Evolutionary conservation across 1,140 invertebrate species (phyloP), one percentile per base, ranked within the genome.

Genomic region (Aphelenchoides avenae): DNA sequence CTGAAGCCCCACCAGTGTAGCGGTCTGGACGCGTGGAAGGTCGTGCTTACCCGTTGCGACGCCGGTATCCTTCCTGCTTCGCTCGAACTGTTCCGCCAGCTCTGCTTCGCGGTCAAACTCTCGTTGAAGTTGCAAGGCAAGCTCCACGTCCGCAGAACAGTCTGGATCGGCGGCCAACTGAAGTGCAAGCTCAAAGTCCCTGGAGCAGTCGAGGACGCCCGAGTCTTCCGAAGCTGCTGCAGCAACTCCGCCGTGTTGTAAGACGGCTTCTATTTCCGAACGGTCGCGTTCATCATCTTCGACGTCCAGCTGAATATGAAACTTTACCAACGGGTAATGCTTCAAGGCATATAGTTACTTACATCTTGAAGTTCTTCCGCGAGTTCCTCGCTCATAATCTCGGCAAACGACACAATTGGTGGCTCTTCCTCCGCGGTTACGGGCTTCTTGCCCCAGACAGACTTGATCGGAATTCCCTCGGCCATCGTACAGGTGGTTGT

Each of bases 81-180:
- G n/a, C 37, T 47, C 58, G 7, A 65, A 43, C 11, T 64, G 39
- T 29, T 40, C 31, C 15, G 47, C 30, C 0, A 69, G 27, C 29
- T 75, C 75, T 18, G 31, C 5, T 37, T 77, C 75, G 18, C 75
- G 54, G 39, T 74, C 71, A 29, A 64, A 75, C 52, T 77, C 57
- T 3, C 72, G 53, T 44, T 74, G 71, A 13, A 74, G 47, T 40
- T 72, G 56, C 15, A 39, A 4, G 3, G 71, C 71, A 6, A 75
- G 18, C 43, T 56, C 49, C 18, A 56, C 67, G 36, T 77, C 64
- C 24, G 26, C 59, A 1, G 68, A 59, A 34, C 51, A 71, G 52
- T 67, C 65, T 0, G 65, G 65, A 39, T 67, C 65, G 20, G 42
- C 55, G 4, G 64, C 52, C 13, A 70, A 18, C 33, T 65, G 31